These are phyloP conservation scores for Eupithecia pulchellata DNA, from an alignment of 2,888 invertebrate species.

Conservation along the genomic window DNA sequence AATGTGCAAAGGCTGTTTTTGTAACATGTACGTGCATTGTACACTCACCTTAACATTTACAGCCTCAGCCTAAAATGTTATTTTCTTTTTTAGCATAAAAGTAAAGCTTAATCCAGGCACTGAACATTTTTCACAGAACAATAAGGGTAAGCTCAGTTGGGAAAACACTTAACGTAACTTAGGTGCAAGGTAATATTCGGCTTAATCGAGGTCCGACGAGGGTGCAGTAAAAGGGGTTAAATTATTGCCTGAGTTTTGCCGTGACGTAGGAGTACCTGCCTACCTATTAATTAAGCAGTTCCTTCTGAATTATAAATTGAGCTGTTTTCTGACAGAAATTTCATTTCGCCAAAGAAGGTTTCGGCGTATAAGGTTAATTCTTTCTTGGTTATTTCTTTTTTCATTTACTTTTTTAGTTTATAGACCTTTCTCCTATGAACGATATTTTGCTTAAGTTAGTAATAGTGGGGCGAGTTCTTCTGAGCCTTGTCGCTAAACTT, in stretches of 20 bases:
- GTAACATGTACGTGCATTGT: conserved; percentile 6
- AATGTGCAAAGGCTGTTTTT: neutral
- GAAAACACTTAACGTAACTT: conserved; percentile 41
- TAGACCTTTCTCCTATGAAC: too few species aligned
- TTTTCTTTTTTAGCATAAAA: conserved; percentile 27
- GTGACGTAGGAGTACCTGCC: conserved; percentile 23
- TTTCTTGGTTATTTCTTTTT: neutral
- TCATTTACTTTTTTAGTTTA: neutral
- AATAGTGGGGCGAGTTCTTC: neutral
- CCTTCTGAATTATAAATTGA: conserved; percentile 16
- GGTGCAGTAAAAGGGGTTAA: conserved; percentile 41
- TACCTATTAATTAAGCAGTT: conserved; percentile 2
- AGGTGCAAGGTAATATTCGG: conserved; percentile 36
- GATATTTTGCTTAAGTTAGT: neutral
- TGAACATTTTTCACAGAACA: conserved; percentile 37
- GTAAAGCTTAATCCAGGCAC: conserved; percentile 29
- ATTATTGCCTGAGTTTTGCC: conserved; percentile 31
- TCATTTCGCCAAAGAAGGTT: neutral
- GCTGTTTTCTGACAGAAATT: conserved; percentile 3
- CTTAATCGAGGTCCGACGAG: conserved; percentile 40
- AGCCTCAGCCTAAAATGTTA: conserved; percentile 24
- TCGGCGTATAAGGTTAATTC: neutral
- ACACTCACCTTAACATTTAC: conserved; percentile 16
- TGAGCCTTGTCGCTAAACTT: neutral
- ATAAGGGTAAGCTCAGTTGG: conserved; percentile 37